Base-by-base conservation (phyloP, 2,113 vertebrate genomes). In the Oreochromis aureus region DNA sequence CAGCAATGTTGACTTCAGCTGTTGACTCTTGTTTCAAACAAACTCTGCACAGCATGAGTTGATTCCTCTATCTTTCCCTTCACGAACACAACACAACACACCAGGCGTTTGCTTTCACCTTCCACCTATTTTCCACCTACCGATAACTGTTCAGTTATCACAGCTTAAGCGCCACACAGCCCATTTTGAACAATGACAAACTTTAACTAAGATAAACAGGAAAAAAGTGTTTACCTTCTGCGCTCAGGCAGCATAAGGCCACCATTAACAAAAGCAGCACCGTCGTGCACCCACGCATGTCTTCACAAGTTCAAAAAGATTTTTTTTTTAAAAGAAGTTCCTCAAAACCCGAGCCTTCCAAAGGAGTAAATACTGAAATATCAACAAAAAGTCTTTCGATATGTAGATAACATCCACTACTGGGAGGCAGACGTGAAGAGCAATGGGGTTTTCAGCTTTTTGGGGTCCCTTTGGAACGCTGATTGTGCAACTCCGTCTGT, bases 281-380 rank as follows among this genome's bases (percentile, higher is more conserved):
- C 8, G 95, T 97, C n/a, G 97, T 96, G 94, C 97, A 96, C 92
- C 98, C 97, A 96, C 95, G 98, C 98, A 99, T 99, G 91, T 94
- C 94, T 95, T 82, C 93, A n/a, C 86, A 78, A 61, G 48, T 81
- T 5, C 6, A 39, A 55, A 24, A 59, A 51, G 1, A 18, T 18
- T 11, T 2, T 18, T 7, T 34, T 5, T 51, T 7, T 1, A 6
- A 16, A 44, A n/a, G 13, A 63, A 85, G 13, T 84, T 89, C 69
- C 55, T 10, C 22, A 63, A 88, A 92, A 89, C 73, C 54, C 8
- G 39, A 90, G 32, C 41, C 54, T 51, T 86, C 36, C 46, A 53
- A 32, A 5, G 5, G 16, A 80, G 44, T 18, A 55, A 63, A 80
- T 16, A 41, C 54, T 12, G 27, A 59, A 15, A 15, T 56, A 39